phyloP scores from a whole-genome alignment of 1,140 invertebrate species.

The Magallana ariakensis region DNA sequence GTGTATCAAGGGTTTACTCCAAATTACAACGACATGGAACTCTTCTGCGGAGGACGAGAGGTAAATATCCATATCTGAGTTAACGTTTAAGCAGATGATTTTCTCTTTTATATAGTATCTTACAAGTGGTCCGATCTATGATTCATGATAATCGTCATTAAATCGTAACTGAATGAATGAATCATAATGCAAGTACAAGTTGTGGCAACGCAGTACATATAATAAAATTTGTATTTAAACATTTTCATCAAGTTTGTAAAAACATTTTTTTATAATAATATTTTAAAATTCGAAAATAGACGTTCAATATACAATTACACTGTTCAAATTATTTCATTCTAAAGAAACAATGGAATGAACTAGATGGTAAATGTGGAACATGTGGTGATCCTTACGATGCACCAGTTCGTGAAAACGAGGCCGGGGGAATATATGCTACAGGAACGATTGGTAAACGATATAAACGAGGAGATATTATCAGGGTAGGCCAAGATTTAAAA shows the following conservation, averaged over 20 bases:
- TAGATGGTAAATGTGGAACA: slow-evolving; percentile 77
- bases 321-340: not conserved
- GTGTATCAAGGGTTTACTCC: slow-evolving; percentile 93
- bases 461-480: slow-evolving; percentile 44
- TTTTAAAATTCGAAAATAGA: too few species aligned
- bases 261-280: too few species aligned
- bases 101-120: too few species aligned
- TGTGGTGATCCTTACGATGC: slow-evolving; percentile 76
- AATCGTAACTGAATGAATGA: too few species aligned
- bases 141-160: too few species aligned
- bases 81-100: too few species aligned
- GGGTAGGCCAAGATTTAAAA: not conserved
- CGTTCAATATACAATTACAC: too few species aligned
- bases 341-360: slow-evolving; percentile 49
- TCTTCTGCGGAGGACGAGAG: slow-evolving; percentile 88
- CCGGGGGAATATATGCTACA: slow-evolving; percentile 73
- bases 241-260: too few species aligned
- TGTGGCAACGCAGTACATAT: too few species aligned
- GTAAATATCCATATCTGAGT: slow-evolving; percentile 21
- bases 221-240: too few species aligned
- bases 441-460: slow-evolving; percentile 72
- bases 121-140: too few species aligned
- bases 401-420: slow-evolving; percentile 71
- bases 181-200: too few species aligned
- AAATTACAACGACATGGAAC: slow-evolving; percentile 94